These are phyloP conservation scores for Eupsilia transversa DNA, from an alignment of 2,888 invertebrate species.

Conservation along the genomic window DNA sequence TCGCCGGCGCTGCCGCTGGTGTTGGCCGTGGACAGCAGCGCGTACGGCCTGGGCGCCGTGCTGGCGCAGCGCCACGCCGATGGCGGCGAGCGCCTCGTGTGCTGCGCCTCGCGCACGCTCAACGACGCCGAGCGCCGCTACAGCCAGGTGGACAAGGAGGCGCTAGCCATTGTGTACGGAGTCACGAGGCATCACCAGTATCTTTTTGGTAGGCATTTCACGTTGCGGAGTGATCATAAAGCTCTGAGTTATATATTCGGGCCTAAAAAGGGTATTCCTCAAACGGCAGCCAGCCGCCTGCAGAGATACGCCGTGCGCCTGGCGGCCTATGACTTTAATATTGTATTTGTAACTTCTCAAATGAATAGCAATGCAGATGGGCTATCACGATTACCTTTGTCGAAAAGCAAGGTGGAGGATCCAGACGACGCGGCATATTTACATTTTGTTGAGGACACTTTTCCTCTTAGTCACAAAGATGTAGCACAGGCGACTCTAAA, in stretches of 20 bases:
- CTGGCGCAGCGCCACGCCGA: constrained; percentile 57
- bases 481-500: constrained; percentile 1
- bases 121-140: constrained; percentile 33
- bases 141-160: constrained; percentile 43
- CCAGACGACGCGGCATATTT: constrained; percentile 26
- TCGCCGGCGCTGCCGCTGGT: constrained; percentile 49
- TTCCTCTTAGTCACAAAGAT: constrained; percentile 33
- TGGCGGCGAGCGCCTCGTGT: constrained; percentile 41
- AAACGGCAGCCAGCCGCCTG: constrained; percentile 35
- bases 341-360: constrained; percentile 15
- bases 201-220: constrained; percentile 39
- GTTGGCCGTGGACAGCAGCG: constrained; percentile 57
- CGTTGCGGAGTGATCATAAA: constrained; percentile 35
- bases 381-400: constrained; percentile 25
- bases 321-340: constrained; percentile 36
- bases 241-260: constrained; percentile 42
- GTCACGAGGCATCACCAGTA: constrained; percentile 38
- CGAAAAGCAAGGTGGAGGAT: constrained; percentile 38
- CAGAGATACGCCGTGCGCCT: constrained; percentile 5
- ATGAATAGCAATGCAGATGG: constrained; percentile 24
- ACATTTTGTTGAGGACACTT: constrained; percentile 34
- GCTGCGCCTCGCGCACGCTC: constrained; percentile 45
- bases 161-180: not conserved
- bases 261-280: constrained; percentile 34
- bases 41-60: constrained; percentile 57